phyloP scores from a whole-genome alignment of 2,888 invertebrate genomes.

The Philereme transversata region DNA sequence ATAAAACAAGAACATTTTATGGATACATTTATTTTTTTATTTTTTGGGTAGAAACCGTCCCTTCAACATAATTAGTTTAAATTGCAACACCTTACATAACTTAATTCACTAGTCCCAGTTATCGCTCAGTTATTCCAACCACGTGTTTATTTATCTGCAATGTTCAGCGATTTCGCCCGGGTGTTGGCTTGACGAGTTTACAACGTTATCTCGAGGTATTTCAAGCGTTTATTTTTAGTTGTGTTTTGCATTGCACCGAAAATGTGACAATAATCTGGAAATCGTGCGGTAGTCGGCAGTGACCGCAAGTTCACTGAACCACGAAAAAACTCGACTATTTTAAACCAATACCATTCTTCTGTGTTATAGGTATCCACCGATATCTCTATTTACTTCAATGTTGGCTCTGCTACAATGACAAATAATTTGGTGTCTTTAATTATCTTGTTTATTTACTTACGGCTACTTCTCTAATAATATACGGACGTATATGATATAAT shows the following conservation, averaged over 20 bases:
- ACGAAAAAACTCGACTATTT: slow-evolving; percentile 51
- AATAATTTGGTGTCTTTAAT: too few species aligned
- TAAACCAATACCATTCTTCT: slow-evolving; percentile 35
- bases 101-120: background rate
- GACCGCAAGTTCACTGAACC: slow-evolving; percentile 68
- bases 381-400: slow-evolving; percentile 9
- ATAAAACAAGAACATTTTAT: too few species aligned
- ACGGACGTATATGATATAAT: too few species aligned
- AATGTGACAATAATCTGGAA: slow-evolving; percentile 48
- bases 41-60: too few species aligned
- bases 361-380: slow-evolving; percentile 21
- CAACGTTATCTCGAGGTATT: slow-evolving; percentile 29
- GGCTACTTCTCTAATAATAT: too few species aligned
- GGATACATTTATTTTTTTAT: too few species aligned
- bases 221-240: slow-evolving; percentile 34
- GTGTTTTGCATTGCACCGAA: slow-evolving; percentile 35
- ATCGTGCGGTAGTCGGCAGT: slow-evolving; percentile 50
- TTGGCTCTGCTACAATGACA: too few species aligned
- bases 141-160: slow-evolving; percentile 15
- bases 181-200: slow-evolving; percentile 7
- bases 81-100: too few species aligned
- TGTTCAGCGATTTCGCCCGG: slow-evolving; percentile 12
- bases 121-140: slow-evolving; percentile 10
- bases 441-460: too few species aligned
- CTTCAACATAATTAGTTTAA: too few species aligned